Conservation (phyloP, 2,888 invertebrate species). For the Margaritifera margaritifera region DNA sequence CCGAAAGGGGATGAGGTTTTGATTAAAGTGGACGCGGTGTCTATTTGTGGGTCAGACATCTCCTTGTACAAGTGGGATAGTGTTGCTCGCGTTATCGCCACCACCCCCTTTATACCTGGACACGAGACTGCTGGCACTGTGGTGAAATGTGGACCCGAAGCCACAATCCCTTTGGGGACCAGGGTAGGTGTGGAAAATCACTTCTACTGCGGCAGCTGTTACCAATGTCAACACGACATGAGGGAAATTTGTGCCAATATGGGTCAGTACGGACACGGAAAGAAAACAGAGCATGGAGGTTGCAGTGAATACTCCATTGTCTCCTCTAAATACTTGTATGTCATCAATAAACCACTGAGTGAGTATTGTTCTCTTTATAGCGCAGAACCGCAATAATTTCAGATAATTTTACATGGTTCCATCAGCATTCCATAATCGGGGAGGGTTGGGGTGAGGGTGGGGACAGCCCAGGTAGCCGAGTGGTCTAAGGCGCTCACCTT, state of each 20-base stretch:
- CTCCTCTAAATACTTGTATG: slow-evolving; percentile 59
- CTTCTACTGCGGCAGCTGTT: slow-evolving; percentile 64
- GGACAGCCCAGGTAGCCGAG: too few species aligned
- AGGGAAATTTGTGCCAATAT: slow-evolving; percentile 63
- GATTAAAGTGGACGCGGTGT: slow-evolving; percentile 61
- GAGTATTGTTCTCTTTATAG: slow-evolving; percentile 16
- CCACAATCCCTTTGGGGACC: slow-evolving; percentile 54
- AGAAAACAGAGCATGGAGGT: slow-evolving; percentile 63
- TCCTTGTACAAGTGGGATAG: slow-evolving; percentile 65
- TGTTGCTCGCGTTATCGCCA: slow-evolving; percentile 64
- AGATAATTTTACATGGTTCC: too few species aligned
- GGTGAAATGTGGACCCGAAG: slow-evolving; percentile 63
- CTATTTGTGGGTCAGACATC: slow-evolving; percentile 67
- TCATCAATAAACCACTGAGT: slow-evolving; percentile 56
- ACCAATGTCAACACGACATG: slow-evolving; percentile 58
- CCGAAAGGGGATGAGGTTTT: slow-evolving; percentile 61
- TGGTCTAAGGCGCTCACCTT: too few species aligned
- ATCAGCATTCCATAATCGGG: too few species aligned
- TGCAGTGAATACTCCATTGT: slow-evolving; percentile 69
- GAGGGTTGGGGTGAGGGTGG: too few species aligned
- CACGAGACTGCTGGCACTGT: slow-evolving; percentile 67
- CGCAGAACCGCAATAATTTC: neutral
- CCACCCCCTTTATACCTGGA: slow-evolving; percentile 67
- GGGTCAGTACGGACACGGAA: slow-evolving; percentile 69
- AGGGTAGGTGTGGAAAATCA: slow-evolving; percentile 68